Evolutionary conservation across 2,113 vertebrate genomes (phyloP).

Genomic region (Gracilinanus agilis): DNA sequence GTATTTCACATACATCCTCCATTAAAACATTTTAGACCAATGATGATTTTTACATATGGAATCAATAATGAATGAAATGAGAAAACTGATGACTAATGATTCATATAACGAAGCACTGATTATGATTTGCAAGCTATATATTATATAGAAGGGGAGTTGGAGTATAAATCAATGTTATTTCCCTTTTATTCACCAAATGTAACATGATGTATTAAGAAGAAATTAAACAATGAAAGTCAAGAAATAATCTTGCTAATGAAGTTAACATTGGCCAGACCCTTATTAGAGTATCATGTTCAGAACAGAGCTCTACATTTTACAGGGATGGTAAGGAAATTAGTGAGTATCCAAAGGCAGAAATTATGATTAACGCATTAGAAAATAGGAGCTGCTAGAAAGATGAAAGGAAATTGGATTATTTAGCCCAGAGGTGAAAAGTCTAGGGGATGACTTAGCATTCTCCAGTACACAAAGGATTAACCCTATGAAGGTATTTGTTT

Average conservation of each 20-base stretch:
- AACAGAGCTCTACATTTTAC: not conserved
- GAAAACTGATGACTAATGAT: not conserved
- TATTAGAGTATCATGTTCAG: not conserved
- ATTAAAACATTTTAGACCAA: not conserved
- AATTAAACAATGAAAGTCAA: not conserved
- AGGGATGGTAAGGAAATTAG: not conserved
- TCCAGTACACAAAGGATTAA: not conserved
- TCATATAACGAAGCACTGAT: not conserved
- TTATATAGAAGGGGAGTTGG: not conserved
- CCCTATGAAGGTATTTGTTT: not conserved
- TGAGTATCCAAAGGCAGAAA: not conserved
- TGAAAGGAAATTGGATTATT: slow-evolving; percentile 1
- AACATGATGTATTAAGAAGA: not conserved
- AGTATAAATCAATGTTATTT: not conserved
- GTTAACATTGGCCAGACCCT: not conserved
- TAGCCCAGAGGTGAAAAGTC: not conserved
- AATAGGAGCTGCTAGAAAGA: not conserved
- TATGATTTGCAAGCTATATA: not conserved
- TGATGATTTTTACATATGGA: not conserved
- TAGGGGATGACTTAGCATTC: not conserved
- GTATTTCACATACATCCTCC: not conserved
- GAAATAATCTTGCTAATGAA: not conserved
- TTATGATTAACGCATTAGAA: not conserved
- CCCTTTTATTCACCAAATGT: not conserved
- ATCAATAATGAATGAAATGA: not conserved